Conservation (phyloP, 2,113 vertebrate genomes). For the Pedetes capensis region DNA sequence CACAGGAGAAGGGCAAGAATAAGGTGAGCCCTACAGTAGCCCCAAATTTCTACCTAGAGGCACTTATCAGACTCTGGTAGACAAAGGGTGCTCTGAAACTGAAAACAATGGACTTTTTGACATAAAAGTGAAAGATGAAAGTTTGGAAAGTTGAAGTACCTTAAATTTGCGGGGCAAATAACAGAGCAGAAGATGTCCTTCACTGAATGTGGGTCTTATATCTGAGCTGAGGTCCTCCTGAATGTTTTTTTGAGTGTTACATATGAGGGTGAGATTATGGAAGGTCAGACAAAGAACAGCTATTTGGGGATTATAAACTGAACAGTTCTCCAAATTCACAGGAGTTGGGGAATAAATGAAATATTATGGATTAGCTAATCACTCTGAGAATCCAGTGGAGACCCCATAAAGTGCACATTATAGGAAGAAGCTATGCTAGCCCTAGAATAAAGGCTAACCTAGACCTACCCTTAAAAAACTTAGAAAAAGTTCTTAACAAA, state of each 20-base stretch:
- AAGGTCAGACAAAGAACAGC: neutral
- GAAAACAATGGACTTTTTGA: neutral
- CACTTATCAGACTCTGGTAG: neutral
- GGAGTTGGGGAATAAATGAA: neutral
- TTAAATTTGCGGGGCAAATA: neutral
- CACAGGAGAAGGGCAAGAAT: neutral
- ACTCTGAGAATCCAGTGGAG: neutral
- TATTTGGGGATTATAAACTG: neutral
- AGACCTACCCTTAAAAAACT: neutral
- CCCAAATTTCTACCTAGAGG: neutral
- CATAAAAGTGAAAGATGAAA: neutral
- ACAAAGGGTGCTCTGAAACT: neutral
- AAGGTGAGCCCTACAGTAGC: neutral
- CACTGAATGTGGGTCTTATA: neutral
- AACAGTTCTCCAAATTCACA: neutral
- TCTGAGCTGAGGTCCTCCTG: neutral
- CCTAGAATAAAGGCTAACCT: conserved; percentile 34
- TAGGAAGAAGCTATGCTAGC: neutral
- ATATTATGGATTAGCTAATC: neutral
- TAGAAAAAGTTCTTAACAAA: neutral
- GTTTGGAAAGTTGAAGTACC: neutral
- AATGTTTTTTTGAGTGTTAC: neutral
- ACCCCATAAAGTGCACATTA: neutral
- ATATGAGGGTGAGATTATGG: neutral
- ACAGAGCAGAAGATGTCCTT: neutral